Percentiles rank a stretch among this genome's conserved stretches.
Conservation (phyloP, 2,888 invertebrate genomes). For the Sipha maydis region DNA sequence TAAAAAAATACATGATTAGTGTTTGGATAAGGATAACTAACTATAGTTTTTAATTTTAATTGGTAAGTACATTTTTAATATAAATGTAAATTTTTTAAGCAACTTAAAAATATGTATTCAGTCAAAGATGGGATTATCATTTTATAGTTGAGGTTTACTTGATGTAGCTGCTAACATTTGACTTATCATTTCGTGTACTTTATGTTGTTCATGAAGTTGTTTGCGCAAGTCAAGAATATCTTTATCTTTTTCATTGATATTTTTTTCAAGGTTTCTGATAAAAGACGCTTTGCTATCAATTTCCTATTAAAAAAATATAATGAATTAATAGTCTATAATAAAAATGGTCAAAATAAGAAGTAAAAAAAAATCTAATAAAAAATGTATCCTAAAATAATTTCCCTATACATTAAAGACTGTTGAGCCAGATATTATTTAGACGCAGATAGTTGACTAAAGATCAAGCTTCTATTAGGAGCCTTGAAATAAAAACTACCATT, state of each 20-base stretch:
- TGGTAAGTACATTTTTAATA: not conserved
- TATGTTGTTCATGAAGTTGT: slow-evolving; percentile 47
- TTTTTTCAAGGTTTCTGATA: slow-evolving; percentile 41
- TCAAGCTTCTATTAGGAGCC: no score
- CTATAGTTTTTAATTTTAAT: not conserved
- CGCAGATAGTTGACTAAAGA: no score
- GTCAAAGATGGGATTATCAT: not conserved
- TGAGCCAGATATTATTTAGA: no score
- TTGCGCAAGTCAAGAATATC: slow-evolving; percentile 33
- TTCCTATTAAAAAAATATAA: slow-evolving; percentile 41
- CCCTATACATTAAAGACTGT: no score
- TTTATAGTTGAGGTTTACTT: slow-evolving; percentile 30
- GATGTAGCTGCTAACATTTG: slow-evolving; percentile 57
- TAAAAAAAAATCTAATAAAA: no score
- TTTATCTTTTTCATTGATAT: slow-evolving; percentile 40
- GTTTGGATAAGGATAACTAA: no score
- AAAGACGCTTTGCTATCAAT: slow-evolving; percentile 43
- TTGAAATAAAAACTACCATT: no score
- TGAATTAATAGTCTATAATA: not conserved
- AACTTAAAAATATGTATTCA: not conserved
- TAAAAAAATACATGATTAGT: not conserved
- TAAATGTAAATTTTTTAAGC: not conserved
- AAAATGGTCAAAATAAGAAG: not conserved
- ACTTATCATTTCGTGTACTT: slow-evolving; percentile 55
- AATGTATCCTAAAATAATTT: no score